Percentiles rank a stretch among this genome's conserved stretches.
phyloP scores from a whole-genome alignment of 2,113 vertebrate genomes.

The Gymnobelideus leadbeateri region DNA sequence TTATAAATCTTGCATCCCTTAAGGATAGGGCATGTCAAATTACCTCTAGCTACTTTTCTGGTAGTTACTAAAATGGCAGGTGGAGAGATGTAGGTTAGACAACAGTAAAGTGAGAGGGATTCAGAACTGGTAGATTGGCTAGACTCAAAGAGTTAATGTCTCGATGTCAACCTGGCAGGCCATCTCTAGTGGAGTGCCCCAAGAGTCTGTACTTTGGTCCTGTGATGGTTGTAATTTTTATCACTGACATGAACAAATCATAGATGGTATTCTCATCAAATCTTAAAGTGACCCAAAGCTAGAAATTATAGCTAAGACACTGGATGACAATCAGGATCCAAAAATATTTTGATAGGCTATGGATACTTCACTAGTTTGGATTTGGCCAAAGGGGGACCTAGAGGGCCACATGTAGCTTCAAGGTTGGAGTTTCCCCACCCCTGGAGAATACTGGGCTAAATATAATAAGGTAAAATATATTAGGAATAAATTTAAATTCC shows the following conservation, averaged over 20 bases:
- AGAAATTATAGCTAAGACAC: background rate
- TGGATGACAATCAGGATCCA: background rate
- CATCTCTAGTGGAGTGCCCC: background rate
- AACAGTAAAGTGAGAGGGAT: background rate
- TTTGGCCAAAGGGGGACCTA: too few species aligned
- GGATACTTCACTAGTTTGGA: background rate
- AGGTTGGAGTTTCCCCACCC: too few species aligned
- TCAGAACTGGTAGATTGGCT: background rate
- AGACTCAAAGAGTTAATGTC: background rate
- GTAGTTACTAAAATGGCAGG: background rate
- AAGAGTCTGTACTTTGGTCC: background rate
- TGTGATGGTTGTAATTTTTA: background rate
- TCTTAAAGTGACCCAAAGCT: background rate
- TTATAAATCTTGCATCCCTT: background rate
- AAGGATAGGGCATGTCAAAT: background rate
- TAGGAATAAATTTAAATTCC: background rate
- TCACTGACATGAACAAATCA: background rate
- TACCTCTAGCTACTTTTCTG: background rate
- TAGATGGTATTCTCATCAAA: background rate
- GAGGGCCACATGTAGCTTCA: too few species aligned
- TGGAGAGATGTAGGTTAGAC: background rate
- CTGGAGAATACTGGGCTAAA: background rate
- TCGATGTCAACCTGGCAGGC: background rate
- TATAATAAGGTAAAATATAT: background rate
- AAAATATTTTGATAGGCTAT: background rate